These are phyloP conservation scores for Lophius americanus DNA, from an alignment of 2,797 vertebrate species.

Conservation along the genomic window DNA sequence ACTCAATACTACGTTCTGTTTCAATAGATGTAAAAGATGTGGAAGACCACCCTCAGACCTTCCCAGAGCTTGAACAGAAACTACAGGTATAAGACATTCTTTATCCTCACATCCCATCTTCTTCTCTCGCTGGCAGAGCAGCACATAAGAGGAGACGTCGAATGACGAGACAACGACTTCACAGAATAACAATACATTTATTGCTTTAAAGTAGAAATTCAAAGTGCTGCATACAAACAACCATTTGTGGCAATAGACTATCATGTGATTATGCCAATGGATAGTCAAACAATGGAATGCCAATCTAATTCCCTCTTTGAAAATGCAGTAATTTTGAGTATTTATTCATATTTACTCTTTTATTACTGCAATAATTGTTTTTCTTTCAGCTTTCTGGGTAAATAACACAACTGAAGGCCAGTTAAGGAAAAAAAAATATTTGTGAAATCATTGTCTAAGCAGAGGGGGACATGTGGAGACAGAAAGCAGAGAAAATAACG, in stretches of 20 bases:
- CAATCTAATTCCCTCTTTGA: background rate
- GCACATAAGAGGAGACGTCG: background rate
- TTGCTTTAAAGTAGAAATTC: background rate
- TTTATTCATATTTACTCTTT: background rate
- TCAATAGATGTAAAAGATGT: constrained; percentile 84
- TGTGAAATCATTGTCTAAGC: background rate
- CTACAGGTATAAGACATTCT: constrained; percentile 85
- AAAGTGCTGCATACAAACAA: background rate
- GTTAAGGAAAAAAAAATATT: background rate
- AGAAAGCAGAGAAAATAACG: background rate
- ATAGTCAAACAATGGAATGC: background rate
- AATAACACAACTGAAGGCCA: background rate
- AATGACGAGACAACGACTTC: background rate
- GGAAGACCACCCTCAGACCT: constrained; percentile 83
- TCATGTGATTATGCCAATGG: background rate
- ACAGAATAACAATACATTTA: background rate
- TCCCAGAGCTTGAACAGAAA: constrained; percentile 93
- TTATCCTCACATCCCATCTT: background rate
- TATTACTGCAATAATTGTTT: background rate
- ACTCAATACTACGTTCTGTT: constrained; percentile 30
- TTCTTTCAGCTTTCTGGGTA: background rate
- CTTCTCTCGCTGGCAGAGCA: background rate
- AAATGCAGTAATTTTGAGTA: constrained; percentile 5
- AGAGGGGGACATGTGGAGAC: background rate
- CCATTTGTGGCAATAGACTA: background rate